These are phyloP conservation scores for Antigone vipio DNA, from an alignment of 2,113 vertebrate genomes.

Conservation along the genomic window DNA sequence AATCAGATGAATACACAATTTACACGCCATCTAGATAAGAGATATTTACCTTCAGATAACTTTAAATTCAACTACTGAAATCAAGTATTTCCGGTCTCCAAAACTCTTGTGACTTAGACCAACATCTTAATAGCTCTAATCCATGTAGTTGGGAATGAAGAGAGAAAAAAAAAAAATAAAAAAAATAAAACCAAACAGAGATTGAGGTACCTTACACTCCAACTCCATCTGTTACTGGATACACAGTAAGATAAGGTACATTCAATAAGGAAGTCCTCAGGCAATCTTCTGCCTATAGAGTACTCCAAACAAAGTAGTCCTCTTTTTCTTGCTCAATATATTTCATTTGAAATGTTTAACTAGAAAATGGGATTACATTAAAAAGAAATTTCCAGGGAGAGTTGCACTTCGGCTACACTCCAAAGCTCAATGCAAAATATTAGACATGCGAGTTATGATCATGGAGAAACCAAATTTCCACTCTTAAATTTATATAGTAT, in stretches of 20 bases:
- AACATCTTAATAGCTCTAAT: constrained; percentile 44
- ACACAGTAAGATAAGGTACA: constrained; percentile 36
- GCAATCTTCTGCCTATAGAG: constrained; percentile 30
- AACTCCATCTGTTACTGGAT: neutral
- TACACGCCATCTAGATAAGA: constrained; percentile 37
- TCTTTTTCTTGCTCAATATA: neutral
- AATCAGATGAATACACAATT: constrained; percentile 40
- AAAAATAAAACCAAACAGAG: constrained; percentile 18
- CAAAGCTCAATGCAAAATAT: neutral
- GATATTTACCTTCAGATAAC: constrained; percentile 61
- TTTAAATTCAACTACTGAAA: constrained; percentile 46
- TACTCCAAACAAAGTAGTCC: neutral
- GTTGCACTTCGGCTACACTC: neutral
- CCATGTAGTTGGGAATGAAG: neutral
- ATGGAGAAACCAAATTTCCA: neutral
- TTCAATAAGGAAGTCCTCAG: constrained; percentile 48
- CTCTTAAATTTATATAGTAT: neutral
- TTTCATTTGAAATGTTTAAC: constrained; percentile 21
- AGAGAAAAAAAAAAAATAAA: neutral
- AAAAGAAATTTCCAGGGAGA: constrained; percentile 17
- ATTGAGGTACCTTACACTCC: neutral
- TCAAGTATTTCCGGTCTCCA: constrained; percentile 58
- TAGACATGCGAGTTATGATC: neutral
- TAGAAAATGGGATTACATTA: constrained; percentile 16
- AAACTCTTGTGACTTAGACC: constrained; percentile 37